These are phyloP conservation scores for Catamblyrhynchus diadema DNA, from an alignment of 2,797 vertebrate species.

Conservation along the genomic window DNA sequence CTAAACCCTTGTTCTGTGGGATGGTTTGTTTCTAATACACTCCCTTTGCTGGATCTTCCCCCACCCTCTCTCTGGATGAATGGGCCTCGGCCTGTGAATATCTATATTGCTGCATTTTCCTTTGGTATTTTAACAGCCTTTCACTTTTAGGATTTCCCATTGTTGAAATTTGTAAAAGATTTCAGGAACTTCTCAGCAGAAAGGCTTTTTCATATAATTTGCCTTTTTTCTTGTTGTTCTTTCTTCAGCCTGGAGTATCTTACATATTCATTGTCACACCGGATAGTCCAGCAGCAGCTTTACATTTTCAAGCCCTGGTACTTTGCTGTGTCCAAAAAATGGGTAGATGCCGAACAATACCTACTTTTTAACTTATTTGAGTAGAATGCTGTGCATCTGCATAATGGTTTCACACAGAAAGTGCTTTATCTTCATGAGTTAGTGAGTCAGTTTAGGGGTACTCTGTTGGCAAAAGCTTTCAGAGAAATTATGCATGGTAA, in stretches of 20 bases:
- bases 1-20: background rate
- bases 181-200: slow-evolving; percentile 33
- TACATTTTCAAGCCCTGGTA: slow-evolving; percentile 7
- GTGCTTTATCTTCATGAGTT: slow-evolving; percentile 67
- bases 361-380: slow-evolving; percentile 57
- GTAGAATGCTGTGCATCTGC: slow-evolving; percentile 51
- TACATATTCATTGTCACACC: slow-evolving; percentile 46
- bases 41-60: background rate
- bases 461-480: slow-evolving; percentile 78
- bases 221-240: slow-evolving; percentile 1
- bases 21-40: background rate
- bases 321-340: slow-evolving; percentile 4
- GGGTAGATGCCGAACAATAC: slow-evolving; percentile 5
- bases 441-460: slow-evolving; percentile 63
- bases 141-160: slow-evolving; percentile 36
- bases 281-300: slow-evolving; percentile 38
- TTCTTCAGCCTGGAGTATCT: background rate
- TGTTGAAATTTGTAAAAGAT: slow-evolving; percentile 23
- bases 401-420: slow-evolving; percentile 65
- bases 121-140: slow-evolving; percentile 31
- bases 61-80: background rate
- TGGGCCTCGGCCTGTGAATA: background rate
- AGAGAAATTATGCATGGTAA: slow-evolving; percentile 84
- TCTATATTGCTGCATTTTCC: slow-evolving; percentile 2
- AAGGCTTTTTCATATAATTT: slow-evolving; percentile 21